Evolutionary conservation across 2,113 vertebrate genomes (phyloP), one percentile per base, ranked within the genome.

Genomic region (Gnathonemus longibarbis): DNA sequence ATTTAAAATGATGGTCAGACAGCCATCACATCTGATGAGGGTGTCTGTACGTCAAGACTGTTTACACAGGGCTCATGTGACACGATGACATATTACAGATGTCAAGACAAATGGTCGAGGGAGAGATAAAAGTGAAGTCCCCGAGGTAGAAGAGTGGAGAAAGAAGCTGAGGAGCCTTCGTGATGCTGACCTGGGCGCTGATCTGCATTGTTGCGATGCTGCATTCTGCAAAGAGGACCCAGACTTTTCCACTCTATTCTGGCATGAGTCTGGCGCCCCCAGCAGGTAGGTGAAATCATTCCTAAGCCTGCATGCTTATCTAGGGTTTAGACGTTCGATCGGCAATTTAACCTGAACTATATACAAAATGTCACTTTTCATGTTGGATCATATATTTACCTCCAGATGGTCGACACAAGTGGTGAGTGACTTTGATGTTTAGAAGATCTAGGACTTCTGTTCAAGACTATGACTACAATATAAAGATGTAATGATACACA

Each of bases 71-170:
- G 93, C 94, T 91, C 93, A 94, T 93, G 83, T 93, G 93, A 95
- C 95, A 93, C 92, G 94, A 95, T 93, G 95, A 92, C 89, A 74
- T 93, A 96, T 96, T 90, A 95, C 96, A 95, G 90, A 42, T 74
- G 19, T 70, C 42, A 91, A 94, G 94, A 94, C 95, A 92, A 94
- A 96, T 96, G 93, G 49, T 86, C 84, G 3, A 83, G 88, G 90
- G 77, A 89, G 90, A 91, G 93, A 95, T 96, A 96, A 95, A 96
- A 95, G 93, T 89, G 88, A 93, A 92, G 92, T 90, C 90, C 92
- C 89, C 21, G 5, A 24, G 89, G 88, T 49, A 10, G 56, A 88
- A 84, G 1, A 85, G 89, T 58, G 88, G 46, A 94, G 91, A 93
- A 87, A 56, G 87, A 84, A 90, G 53, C 90, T 48, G 89, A 90